A percentile compares a stretch with the other conserved stretches of the same genome.
Evolutionary conservation across 2,797 vertebrate species (phyloP).

Genomic region (Emys orbicularis): DNA sequence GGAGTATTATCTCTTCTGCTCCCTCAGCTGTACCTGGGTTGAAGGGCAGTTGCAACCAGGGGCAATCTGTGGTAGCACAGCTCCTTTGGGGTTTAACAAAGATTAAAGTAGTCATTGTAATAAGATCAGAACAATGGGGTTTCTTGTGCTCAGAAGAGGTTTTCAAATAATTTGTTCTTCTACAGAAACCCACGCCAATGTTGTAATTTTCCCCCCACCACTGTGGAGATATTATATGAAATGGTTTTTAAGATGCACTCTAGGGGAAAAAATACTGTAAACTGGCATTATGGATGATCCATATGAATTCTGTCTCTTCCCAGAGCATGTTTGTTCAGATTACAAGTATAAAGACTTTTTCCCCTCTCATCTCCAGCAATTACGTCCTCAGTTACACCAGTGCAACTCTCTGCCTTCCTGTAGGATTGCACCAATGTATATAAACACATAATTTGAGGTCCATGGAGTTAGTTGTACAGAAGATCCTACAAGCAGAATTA

Average conservation of each 20-base stretch:
- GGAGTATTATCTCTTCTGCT: background rate
- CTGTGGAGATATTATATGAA: background rate
- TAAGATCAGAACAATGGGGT: background rate
- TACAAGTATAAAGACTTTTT: background rate
- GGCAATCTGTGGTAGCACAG: background rate
- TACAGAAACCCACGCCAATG: background rate
- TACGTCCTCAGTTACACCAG: background rate
- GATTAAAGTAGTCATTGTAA: background rate
- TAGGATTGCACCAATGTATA: background rate
- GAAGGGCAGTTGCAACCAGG: background rate
- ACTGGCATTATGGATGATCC: background rate
- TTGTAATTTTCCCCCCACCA: background rate
- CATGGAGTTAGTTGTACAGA: background rate
- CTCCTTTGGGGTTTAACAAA: background rate
- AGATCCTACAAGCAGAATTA: background rate
- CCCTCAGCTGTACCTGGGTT: background rate
- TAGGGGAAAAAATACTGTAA: background rate
- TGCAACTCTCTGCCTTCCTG: background rate
- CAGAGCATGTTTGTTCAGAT: background rate
- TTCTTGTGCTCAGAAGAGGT: background rate
- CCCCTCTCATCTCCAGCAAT: background rate
- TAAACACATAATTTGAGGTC: background rate
- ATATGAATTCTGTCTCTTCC: background rate
- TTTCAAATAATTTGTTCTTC: background rate
- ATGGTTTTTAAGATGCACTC: background rate